Evolutionary conservation across 2,888 invertebrate species (phyloP), one percentile per base, ranked within the genome.

Genomic region (Cremastinae sp.): DNA sequence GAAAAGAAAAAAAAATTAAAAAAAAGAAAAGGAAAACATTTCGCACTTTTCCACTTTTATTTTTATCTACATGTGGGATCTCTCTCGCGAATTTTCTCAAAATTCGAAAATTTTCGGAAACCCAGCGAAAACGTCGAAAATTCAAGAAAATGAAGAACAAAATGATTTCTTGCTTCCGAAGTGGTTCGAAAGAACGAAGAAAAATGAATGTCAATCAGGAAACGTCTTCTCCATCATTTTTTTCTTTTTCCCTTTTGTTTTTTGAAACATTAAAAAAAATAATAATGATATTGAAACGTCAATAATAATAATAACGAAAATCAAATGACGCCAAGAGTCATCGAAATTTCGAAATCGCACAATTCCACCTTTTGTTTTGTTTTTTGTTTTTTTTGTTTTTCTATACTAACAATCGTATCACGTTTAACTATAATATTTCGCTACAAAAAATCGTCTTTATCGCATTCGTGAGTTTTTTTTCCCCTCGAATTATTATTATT

Each of bases 381-480:
- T 2, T 41, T 41, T 41, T 41, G 2, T 41, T 41, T 2, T 41
- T 41, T 41, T 41, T 9, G 2, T 41, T 41, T 9, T 22, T 69
- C 54, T 66, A 66, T 45, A 70, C 75, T 71, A 75, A 79, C 66
- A 66, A 74, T 54, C 66, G 61, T 77, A 76, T 79, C 75, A 78
- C 68, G 78, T 74, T 78, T 72, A 76, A 71, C 74, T 76, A 76
- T 73, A 78, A 76, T 78, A 72, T 75, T 79, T 73, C 56, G 75
- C 78, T 78, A 80, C 74, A 79, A 79, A 79, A 80, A 78, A 78
- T 74, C 62, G 69, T 74, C 64, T 80, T 73, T 80, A 77, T 75
- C 76, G 74, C 78, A 79, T 77, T 79, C 68, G 61, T 76, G 78
- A 78, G 76, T 76, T 78, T 45, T 43, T 28, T 28, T 28, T 74